Conservation (phyloP, 1,140 invertebrate species). For the Kradibia gibbosae region DNA sequence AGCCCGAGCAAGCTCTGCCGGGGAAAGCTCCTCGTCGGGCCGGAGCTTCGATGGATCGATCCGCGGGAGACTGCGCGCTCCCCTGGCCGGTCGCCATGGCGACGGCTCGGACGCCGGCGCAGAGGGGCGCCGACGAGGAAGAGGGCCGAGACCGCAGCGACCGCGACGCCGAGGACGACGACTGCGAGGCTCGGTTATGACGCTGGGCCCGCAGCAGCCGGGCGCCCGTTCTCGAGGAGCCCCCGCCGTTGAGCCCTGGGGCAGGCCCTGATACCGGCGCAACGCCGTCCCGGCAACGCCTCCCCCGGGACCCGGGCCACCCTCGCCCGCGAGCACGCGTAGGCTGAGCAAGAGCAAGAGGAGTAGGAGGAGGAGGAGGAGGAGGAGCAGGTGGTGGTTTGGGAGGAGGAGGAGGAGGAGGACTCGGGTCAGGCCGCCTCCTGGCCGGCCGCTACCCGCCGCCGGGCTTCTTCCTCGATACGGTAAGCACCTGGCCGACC, state of each 20-base stretch:
- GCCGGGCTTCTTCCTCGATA: no score
- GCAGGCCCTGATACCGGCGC: not conserved
- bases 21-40: not conserved
- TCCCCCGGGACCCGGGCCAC: no score
- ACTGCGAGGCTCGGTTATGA: not conserved
- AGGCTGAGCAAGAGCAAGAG: no score
- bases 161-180: not conserved
- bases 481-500: no score
- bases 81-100: constrained; percentile 61
- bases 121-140: constrained; percentile 49
- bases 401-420: no score
- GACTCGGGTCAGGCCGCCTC: no score
- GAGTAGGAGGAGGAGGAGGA: no score
- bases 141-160: not conserved
- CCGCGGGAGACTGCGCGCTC: constrained; percentile 51
- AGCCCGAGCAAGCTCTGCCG: not conserved
- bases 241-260: not conserved
- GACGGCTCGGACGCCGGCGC: constrained; percentile 62
- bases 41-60: constrained; percentile 62
- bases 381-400: no score
- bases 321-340: no score
- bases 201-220: not conserved
- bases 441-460: no score
- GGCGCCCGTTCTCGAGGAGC: not conserved
- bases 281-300: not conserved